These are phyloP conservation scores for Alviniconcha marisindica DNA, from an alignment of 1,140 invertebrate species.

Conservation along the genomic window DNA sequence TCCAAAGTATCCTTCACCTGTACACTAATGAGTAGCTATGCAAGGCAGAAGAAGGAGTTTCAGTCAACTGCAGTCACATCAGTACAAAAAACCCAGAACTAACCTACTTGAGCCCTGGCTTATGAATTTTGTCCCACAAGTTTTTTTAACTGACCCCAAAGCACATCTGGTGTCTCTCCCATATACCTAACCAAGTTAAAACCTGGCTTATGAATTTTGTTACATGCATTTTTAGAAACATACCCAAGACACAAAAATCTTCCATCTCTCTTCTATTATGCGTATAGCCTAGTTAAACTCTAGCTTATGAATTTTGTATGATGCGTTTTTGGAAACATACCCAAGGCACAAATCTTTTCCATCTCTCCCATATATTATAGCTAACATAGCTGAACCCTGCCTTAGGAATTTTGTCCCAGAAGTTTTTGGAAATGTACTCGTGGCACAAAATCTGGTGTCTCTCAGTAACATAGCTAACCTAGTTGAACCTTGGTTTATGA, in stretches of 20 bases:
- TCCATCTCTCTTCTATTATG: not conserved
- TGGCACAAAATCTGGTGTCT: constrained; percentile 40
- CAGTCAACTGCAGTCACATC: too few relatives aligned
- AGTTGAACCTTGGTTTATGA: not conserved
- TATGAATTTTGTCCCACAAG: constrained; percentile 42
- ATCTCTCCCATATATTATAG: constrained; percentile 44
- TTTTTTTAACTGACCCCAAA: constrained; percentile 41
- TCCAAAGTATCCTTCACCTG: too few relatives aligned
- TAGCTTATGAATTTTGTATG: constrained; percentile 47
- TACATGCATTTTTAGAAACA: constrained; percentile 49
- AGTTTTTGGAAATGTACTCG: constrained; percentile 48
- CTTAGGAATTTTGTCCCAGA: constrained; percentile 49
- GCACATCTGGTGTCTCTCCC: too few relatives aligned
- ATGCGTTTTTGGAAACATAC: constrained; percentile 50
- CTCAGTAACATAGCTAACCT: not conserved
- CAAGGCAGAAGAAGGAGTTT: too few relatives aligned
- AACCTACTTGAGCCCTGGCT: not conserved
- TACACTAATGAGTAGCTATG: too few relatives aligned
- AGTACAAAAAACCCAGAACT: too few relatives aligned
- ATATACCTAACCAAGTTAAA: not conserved
- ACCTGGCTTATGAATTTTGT: constrained; percentile 44
- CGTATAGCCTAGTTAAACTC: not conserved
- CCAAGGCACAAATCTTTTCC: constrained; percentile 48
- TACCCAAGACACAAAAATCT: constrained; percentile 50
- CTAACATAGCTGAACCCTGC: not conserved